Evolutionary conservation across 2,113 vertebrate species (phyloP), one percentile per base, ranked within the genome.

Genomic region (Crotalus helleri): DNA sequence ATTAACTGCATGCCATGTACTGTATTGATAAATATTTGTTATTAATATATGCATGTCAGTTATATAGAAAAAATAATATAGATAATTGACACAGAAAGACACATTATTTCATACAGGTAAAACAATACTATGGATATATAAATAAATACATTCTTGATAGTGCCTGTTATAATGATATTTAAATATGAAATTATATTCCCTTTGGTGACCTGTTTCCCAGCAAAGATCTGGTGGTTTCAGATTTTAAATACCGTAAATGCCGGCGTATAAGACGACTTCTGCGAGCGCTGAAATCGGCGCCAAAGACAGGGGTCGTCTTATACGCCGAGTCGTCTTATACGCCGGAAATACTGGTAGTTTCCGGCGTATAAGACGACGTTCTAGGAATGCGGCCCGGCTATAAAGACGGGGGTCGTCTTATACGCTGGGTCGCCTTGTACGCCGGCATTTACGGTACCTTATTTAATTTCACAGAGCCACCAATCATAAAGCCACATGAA

Each of bases 1-100:
- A 91, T 91, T 94, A 92, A 91, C 92, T 93, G 95, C 98, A 97
- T 94, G 61, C 29, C 12, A 64, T 13, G 3, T 64, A 33, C 29
- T 69, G 1, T 81, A 81, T 81, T 81, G 69, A 81, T 81, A 81
- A 81, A 81, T 33, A 74, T 33, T 17, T 69, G 29, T 69, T 69
- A 69, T 69, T 69, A 69, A 69, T 69, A 69, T 69, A n/a, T 69
- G 12, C 64, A 69, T 69, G 29, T n/a, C 4, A 19, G 39, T 81
- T 39, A 33, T 81, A 81, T 81, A 81, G 33, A 17, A 81, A 33
- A 81, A 19, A 39, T 8, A 39, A 81, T 39, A 81, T 17, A 81
- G 69, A 81, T 81, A 15, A 2, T 21, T 19, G 33, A 69, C 12
- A 69, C 4, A 69, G 61, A 69, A 69, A 13, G 12, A 33, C 15